Evolutionary conservation across 2,797 vertebrate species (phyloP), one percentile per base, ranked within the genome.

Genomic region (Poecile montanus): DNA sequence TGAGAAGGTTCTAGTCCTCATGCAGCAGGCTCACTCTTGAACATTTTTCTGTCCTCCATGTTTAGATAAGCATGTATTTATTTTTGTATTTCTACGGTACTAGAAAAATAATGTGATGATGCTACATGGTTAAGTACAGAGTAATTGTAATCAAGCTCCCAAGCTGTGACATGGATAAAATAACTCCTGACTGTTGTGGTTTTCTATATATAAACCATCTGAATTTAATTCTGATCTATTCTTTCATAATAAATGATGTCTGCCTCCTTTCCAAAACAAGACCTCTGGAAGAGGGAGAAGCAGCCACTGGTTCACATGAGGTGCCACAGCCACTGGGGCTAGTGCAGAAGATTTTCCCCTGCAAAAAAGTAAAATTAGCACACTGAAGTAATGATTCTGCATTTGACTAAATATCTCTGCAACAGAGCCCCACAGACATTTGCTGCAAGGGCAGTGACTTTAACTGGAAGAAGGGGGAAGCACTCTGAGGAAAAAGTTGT

Each of bases 401-500:
- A 91, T 65, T 76, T 81, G 68, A 89, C 51, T 72, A 87, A 96
- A 96, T 16, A 70, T 63, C 85, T 95, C 91, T 90, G 96, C 91
- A 26, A 14, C 10, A 30, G 21, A 72, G 40, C 47, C 78, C 60
- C 74, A 86, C 6, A 81, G 61, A 74, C 13, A n/a, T 42, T 20
- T 56, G n/a, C 29, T 65, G 61, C 34, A 58, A 89, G 20, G 68
- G 42, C 40, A 65, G 19, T 3, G 20, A n/a, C 72, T 91, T 68
- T 9, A 47, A 6, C 32, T 16, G 30, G 61, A 7, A n/a, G 53
- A 47, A 13, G 4, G 45, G 13, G 5, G 27, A 85, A 57, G 30
- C 25, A 63, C 3, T 3, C 23, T 16, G 50, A 58, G 48, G 15
- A 78, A 63, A 19, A 62, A 20, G 54, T 11, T 29, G 13, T 25